Evolutionary conservation across 2,113 vertebrate genomes (phyloP).

Genomic region (Cranoglanis bouderius): DNA sequence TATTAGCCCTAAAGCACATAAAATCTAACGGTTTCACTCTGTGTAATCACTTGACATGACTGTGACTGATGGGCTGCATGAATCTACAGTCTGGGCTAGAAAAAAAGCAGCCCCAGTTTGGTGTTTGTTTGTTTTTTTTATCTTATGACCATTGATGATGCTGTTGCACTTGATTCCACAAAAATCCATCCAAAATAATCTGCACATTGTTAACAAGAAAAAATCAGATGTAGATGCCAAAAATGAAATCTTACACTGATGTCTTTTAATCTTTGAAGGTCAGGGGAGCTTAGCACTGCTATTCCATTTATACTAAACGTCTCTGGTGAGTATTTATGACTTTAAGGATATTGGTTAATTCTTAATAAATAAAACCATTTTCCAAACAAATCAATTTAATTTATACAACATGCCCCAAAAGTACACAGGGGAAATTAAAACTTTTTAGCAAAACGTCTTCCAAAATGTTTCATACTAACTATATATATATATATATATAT

Average conservation of each 20-base stretch:
- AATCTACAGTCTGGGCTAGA: background rate
- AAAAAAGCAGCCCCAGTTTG: background rate
- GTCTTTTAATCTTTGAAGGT: too few species aligned
- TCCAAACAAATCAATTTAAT: background rate
- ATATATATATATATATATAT: too few species aligned
- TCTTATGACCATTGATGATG: background rate
- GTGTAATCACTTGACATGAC: background rate
- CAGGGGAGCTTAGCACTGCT: background rate
- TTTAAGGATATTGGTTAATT: background rate
- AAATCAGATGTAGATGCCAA: background rate
- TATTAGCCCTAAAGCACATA: background rate
- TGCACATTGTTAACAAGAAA: background rate
- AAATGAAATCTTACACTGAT: background rate
- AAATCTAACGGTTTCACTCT: background rate
- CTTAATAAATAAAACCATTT: background rate
- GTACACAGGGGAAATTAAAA: too few species aligned
- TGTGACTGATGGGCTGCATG: background rate
- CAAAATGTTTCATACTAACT: too few species aligned
- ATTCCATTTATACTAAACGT: background rate
- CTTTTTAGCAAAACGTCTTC: too few species aligned
- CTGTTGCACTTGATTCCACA: background rate
- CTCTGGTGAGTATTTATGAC: background rate
- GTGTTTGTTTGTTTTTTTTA: background rate
- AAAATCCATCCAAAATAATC: background rate
- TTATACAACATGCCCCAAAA: too few species aligned